Conservation (phyloP, 2,888 invertebrate genomes). For the Chorisops tibialis region DNA sequence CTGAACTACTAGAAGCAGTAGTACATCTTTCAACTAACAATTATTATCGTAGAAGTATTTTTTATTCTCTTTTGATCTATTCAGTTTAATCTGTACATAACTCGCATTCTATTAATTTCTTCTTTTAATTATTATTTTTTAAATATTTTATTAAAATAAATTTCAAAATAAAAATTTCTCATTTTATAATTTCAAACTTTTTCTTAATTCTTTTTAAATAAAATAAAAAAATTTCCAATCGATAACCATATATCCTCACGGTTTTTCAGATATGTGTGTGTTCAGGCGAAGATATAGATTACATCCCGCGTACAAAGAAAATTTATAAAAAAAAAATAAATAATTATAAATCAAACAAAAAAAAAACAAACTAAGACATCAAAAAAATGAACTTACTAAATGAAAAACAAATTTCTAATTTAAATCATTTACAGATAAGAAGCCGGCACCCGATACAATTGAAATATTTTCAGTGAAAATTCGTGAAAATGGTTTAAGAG, state of each 20-base stretch:
- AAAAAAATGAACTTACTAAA: constrained; percentile 3
- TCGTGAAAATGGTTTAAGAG: constrained; percentile 57
- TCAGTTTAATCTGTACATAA: no score
- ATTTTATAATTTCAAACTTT: no score
- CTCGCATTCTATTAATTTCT: no score
- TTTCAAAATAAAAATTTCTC: background rate
- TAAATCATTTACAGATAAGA: constrained; percentile 59
- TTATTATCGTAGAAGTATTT: no score
- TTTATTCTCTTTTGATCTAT: no score
- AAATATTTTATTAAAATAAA: background rate
- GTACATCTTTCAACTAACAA: no score
- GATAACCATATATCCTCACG: constrained; percentile 4
- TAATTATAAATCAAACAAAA: background rate
- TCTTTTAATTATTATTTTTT: no score
- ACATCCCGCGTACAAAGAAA: constrained; percentile 1
- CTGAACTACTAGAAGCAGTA: no score
- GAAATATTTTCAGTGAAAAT: constrained; percentile 62
- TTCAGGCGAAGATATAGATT: background rate
- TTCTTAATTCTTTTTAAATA: background rate
- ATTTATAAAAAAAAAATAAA: background rate
- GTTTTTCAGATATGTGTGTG: constrained; percentile 8
- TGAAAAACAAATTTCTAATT: constrained; percentile 16
- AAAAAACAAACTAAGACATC: background rate
- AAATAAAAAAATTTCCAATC: background rate
- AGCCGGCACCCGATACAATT: constrained; percentile 69